Base-by-base conservation (phyloP, 1,140 invertebrate species). In the Brachionus manjavacas region DNA sequence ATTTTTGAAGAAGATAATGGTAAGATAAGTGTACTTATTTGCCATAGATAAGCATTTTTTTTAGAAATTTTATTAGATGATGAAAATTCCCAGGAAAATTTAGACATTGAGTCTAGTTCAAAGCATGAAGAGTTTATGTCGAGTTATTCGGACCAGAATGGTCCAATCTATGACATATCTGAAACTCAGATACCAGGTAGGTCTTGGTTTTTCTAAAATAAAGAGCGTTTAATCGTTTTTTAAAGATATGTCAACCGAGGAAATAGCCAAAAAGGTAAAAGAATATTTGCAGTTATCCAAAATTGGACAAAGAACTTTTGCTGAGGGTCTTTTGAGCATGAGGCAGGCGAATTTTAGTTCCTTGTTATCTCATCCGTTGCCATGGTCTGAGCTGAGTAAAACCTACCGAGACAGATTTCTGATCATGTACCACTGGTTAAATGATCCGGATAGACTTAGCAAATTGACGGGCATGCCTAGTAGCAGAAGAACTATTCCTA, bases 331-430 rank as follows among this genome's bases (percentile, higher is more conserved):
- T 16, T 14, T 81, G 31, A 81, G 60, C 79, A 81, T 81, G 79
- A 81, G 41, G 20, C 79, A 81, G 25, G 79, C 79, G 14, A 81
- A 81, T 68, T 81, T 81, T 25, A 81, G 79, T 25, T 81, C 52
- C 11, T 39, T 81, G 41, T 43, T 81, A 46, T 81, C 79, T 11
- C 79, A 81, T 41, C 79, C 79, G 1, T 25, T 81, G 52, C 35
- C 79, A 1, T 81, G 79, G 79, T 64, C 49, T 16, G 64, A 60
- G 79, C 60, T 81, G 25, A 81, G 52, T 14, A 81, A 81, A 35
- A 81, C 79, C 16, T 81, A 64, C 25, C 23, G 79, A 68, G 79
- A 81, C 39, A 41, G 79, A 20, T 81, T 64, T 35, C 14, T 81
- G 31, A 25, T 68, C 12, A 81, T 81, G 52, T 64, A 81, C 60